Evolutionary conservation across 1,140 invertebrate genomes (phyloP).

Genomic region (Periplaneta americana): DNA sequence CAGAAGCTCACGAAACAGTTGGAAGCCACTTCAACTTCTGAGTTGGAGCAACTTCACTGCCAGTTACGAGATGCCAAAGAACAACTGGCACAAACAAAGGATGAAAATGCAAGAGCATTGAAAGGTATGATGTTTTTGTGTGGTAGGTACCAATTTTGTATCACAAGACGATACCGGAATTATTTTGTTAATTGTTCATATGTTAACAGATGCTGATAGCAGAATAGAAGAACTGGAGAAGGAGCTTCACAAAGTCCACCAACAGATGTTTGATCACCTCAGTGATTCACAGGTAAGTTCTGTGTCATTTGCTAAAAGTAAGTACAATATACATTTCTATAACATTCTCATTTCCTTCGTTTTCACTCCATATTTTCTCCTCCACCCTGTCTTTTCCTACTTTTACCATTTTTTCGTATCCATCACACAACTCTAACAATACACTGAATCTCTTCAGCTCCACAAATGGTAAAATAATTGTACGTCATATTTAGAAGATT

Average conservation of each 20-base stretch:
- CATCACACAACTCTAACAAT: not conserved
- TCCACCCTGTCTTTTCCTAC: not conserved
- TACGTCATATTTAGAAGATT: too few species aligned
- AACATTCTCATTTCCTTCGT: not conserved
- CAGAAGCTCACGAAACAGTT: not conserved
- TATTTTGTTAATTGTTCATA: not conserved
- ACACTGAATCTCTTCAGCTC: not conserved
- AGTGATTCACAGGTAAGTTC: conserved; percentile 30
- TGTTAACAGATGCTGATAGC: conserved; percentile 23
- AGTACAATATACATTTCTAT: not conserved
- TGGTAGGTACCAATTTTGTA: too few species aligned
- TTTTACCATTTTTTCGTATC: not conserved
- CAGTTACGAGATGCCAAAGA: not conserved
- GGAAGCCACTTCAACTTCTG: not conserved
- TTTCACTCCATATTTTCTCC: not conserved
- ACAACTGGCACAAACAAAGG: not conserved
- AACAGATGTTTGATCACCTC: conserved; percentile 33
- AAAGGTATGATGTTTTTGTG: too few species aligned
- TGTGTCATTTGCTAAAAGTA: not conserved
- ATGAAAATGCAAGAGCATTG: not conserved
- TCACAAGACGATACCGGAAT: too few species aligned
- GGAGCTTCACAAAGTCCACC: conserved; percentile 28
- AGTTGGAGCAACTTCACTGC: not conserved
- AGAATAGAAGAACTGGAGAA: conserved; percentile 22
- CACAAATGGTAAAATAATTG: too few species aligned